Evolutionary conservation across 2,113 vertebrate genomes (phyloP), one percentile per base, ranked within the genome.

Genomic region (Dromiciops gliroides): DNA sequence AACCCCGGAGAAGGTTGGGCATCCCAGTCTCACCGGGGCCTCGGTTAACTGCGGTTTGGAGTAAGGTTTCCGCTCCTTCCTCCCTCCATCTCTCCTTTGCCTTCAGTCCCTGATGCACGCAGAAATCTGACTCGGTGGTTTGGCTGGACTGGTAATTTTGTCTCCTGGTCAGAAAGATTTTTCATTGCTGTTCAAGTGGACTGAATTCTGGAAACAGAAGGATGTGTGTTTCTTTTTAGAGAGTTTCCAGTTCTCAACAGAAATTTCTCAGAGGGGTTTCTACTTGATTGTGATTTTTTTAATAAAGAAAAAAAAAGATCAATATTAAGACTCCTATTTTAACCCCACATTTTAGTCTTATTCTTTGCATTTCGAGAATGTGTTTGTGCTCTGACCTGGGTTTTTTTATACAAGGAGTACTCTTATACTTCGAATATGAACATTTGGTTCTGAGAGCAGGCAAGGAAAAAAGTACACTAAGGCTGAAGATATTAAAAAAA

Each of bases 371-470:
- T 92, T 67, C 44, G 51, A 67, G 90, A 93, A 10, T 47, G 60
- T n/a, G 19, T 92, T 92, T 67, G 49, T 31, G 26, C 48, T 83
- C 24, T 88, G 0, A 2, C 3, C 8, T 94, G 9, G 83, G 91
- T 95, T 95, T 92, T 90, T 93, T n/a, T n/a, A n/a, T n/a, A 2
- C 28, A 53, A 93, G 89, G 92, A 94, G 48, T 96, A 51, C 52
- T 93, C 52, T 95, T 93, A 92, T 89, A 91, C 37, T 91, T 90
- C 92, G 50, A 91, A 51, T 96, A 50, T 48, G 90, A 92, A 89
- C 92, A 44, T 23, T 94, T 90, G 37, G 52, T 31, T 91, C 88
- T 93, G 88, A 48, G 91, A 67, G 67, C 89, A 22, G 56, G 89
- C 88, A 91, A 53, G 53, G 19, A 92, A 88, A 95, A 88, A 94